phyloP scores from a whole-genome alignment of 1,140 invertebrate species.

The Trissolcus basalis region DNA sequence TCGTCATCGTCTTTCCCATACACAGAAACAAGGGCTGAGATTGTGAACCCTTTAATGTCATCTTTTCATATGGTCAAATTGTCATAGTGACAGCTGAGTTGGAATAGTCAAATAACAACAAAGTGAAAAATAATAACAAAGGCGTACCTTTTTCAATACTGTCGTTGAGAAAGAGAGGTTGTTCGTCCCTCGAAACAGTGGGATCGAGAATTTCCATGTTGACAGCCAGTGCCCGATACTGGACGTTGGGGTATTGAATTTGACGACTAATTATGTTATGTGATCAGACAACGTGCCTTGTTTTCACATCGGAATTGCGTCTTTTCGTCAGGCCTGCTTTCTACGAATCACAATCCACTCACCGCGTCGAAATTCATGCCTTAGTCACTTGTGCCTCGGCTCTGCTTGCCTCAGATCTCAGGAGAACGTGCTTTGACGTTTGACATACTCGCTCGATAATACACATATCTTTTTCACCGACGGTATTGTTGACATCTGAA shows the following conservation, averaged over 20 bases:
- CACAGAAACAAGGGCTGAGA: not conserved
- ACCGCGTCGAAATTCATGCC: not conserved
- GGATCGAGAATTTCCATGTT: slow-evolving; percentile 55
- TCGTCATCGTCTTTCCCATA: not conserved
- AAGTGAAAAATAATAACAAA: not conserved
- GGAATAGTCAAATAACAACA: no score
- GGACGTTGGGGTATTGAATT: not conserved
- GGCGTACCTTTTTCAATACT: slow-evolving; percentile 50
- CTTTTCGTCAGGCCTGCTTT: not conserved
- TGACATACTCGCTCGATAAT: slow-evolving; percentile 14
- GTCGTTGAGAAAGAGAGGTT: slow-evolving; percentile 53
- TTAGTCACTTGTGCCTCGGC: slow-evolving; percentile 12
- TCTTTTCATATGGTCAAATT: not conserved
- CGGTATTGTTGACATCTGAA: not conserved
- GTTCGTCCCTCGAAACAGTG: slow-evolving; percentile 46
- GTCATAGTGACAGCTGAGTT: no score
- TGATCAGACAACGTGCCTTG: not conserved
- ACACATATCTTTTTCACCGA: not conserved
- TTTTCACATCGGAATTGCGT: not conserved
- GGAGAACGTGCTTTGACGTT: slow-evolving; percentile 20
- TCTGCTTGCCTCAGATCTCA: not conserved
- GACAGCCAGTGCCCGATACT: slow-evolving; percentile 12
- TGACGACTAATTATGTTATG: not conserved
- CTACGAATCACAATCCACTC: not conserved
- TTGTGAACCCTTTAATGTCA: not conserved